phyloP scores from a whole-genome alignment of 2,113 vertebrate genomes.

The Eublepharis macularius region DNA sequence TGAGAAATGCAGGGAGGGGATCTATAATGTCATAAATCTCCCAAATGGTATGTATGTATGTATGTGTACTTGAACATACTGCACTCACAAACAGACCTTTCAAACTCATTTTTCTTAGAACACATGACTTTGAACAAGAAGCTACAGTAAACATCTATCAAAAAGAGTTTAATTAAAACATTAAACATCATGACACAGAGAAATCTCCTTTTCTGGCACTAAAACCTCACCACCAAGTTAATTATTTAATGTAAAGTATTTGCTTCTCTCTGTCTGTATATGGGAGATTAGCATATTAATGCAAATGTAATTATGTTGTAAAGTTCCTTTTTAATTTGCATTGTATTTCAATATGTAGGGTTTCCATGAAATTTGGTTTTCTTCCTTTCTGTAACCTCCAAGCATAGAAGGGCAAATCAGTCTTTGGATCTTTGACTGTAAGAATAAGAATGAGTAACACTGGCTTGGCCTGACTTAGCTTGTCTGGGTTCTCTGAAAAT shows the following conservation, averaged over 20 bases:
- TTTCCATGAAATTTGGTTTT: conserved; percentile 35
- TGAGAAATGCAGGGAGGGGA: neutral
- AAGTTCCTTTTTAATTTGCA: conserved; percentile 54
- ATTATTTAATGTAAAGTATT: conserved; percentile 73
- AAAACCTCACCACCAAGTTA: conserved; percentile 63
- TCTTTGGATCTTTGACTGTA: neutral
- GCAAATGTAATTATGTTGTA: conserved; percentile 64
- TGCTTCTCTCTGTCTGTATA: conserved; percentile 47
- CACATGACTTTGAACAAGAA: conserved; percentile 33
- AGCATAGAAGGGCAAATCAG: neutral
- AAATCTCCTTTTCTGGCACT: conserved; percentile 53
- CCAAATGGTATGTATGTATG: no score
- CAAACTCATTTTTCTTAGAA: conserved; percentile 12
- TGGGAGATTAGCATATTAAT: conserved; percentile 72
- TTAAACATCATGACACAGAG: conserved; percentile 59
- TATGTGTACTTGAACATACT: neutral
- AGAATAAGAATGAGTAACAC: neutral
- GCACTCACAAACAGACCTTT: neutral
- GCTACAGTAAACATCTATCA: conserved; percentile 63
- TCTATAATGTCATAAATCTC: neutral
- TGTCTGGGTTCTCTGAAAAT: conserved; percentile 12
- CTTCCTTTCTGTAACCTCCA: conserved; percentile 32
- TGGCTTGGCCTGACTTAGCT: neutral
- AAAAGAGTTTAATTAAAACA: conserved; percentile 73
- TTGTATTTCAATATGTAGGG: conserved; percentile 38